Evolutionary conservation across 2,113 vertebrate species (phyloP).

Genomic region (Psilopsiagon aurifrons): DNA sequence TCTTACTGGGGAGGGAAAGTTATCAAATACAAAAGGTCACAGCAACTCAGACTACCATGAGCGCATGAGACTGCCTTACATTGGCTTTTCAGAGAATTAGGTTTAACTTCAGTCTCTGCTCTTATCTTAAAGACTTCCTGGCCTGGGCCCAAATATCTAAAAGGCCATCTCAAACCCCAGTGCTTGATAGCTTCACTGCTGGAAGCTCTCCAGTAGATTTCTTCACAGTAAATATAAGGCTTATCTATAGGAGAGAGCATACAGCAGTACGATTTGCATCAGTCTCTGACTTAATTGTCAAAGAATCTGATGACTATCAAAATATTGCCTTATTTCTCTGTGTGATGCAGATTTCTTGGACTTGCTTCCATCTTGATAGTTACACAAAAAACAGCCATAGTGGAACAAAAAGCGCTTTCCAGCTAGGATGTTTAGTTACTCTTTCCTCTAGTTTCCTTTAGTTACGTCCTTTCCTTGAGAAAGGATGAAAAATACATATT

Average conservation of each 20-base stretch:
- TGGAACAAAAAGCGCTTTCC: background rate
- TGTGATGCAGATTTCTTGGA: conserved; percentile 42
- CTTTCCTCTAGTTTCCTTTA: background rate
- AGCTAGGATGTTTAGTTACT: background rate
- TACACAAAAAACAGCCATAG: background rate
- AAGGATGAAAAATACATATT: background rate
- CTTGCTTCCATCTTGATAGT: conserved; percentile 26
- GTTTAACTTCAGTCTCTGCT: conserved; percentile 27
- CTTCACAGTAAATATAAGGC: background rate
- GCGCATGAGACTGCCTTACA: background rate
- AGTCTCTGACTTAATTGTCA: conserved; percentile 46
- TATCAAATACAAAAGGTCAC: background rate
- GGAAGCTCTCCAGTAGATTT: conserved; percentile 48
- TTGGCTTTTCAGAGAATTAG: conserved; percentile 36
- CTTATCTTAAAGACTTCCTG: conserved; percentile 45
- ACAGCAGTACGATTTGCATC: conserved; percentile 11
- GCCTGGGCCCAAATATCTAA: conserved; percentile 22
- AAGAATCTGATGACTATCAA: conserved; percentile 24
- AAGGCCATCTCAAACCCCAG: conserved; percentile 41
- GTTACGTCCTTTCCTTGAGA: background rate
- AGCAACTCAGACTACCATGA: background rate
- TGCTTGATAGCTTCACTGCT: conserved; percentile 48
- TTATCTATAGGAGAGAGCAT: conserved; percentile 29
- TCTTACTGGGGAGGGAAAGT: background rate
- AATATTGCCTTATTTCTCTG: conserved; percentile 37